Evolutionary conservation across 2,888 invertebrate species (phyloP).

Genomic region (Allolobophora icterica): DNA sequence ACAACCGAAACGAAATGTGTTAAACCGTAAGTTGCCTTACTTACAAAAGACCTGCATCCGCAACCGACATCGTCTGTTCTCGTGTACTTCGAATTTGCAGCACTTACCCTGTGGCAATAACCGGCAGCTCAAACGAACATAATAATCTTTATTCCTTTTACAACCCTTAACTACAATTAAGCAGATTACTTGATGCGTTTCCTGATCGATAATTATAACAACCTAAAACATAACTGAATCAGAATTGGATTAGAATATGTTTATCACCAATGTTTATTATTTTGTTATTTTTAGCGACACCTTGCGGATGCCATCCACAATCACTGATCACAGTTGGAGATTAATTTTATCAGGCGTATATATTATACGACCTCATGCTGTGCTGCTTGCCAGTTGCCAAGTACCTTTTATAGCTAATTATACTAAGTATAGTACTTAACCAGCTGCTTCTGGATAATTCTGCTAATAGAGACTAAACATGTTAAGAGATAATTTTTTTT

Average conservation of each 20-base stretch:
- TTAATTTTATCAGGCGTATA: neutral
- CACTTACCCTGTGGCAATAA: constrained; percentile 17
- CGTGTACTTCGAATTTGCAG: neutral
- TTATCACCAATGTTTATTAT: constrained; percentile 17
- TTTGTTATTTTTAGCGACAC: neutral
- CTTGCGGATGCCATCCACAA: neutral
- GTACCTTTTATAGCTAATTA: no score
- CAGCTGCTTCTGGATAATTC: no score
- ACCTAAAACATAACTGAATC: neutral
- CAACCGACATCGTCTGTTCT: neutral
- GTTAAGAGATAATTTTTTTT: no score
- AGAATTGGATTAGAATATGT: constrained; percentile 13
- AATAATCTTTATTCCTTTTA: neutral
- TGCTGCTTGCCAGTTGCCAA: no score
- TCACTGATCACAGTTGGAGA: neutral
- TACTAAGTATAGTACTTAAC: no score
- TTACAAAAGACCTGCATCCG: neutral
- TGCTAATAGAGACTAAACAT: no score
- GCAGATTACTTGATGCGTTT: neutral
- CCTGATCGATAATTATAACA: neutral
- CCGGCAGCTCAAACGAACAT: neutral
- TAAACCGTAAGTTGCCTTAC: neutral
- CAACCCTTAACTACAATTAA: neutral
- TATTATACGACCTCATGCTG: no score
- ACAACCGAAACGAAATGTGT: no score